phyloP scores from a whole-genome alignment of 92 coral and sea anemone genomes.

The Umimayanthus chanpuru region DNA sequence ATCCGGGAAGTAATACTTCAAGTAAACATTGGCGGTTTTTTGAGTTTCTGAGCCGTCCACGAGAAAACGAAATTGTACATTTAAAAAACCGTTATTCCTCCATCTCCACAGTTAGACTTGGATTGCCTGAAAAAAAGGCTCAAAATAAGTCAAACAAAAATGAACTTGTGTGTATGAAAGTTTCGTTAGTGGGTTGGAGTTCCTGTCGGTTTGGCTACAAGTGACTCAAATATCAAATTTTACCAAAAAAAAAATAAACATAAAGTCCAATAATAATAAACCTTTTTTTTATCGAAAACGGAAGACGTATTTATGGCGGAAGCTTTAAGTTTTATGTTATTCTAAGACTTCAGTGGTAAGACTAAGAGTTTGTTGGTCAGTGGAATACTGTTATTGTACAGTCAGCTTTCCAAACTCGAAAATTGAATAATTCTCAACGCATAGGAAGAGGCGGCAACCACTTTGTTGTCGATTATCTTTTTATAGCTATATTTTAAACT shows the following conservation, averaged over 20 bases:
- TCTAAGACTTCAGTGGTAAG: background rate
- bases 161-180: background rate
- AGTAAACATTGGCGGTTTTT: background rate
- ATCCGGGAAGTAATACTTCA: too few species aligned
- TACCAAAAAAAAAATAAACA: background rate
- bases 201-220: background rate
- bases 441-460: background rate
- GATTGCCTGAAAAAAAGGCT: background rate
- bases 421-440: background rate
- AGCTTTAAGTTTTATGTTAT: slow-evolving; percentile 1
- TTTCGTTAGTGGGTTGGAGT: background rate
- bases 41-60: background rate
- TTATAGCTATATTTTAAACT: background rate
- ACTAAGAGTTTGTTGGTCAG: background rate
- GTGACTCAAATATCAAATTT: background rate
- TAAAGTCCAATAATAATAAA: background rate
- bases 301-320: slow-evolving; percentile 12
- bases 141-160: background rate
- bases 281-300: background rate
- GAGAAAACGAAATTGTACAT: background rate
- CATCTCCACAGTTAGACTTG: background rate
- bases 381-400: background rate
- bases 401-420: background rate
- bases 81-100: background rate
- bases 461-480: background rate